phyloP scores from a whole-genome alignment of 2,113 vertebrate species.

The Ariopsis seemanni region DNA sequence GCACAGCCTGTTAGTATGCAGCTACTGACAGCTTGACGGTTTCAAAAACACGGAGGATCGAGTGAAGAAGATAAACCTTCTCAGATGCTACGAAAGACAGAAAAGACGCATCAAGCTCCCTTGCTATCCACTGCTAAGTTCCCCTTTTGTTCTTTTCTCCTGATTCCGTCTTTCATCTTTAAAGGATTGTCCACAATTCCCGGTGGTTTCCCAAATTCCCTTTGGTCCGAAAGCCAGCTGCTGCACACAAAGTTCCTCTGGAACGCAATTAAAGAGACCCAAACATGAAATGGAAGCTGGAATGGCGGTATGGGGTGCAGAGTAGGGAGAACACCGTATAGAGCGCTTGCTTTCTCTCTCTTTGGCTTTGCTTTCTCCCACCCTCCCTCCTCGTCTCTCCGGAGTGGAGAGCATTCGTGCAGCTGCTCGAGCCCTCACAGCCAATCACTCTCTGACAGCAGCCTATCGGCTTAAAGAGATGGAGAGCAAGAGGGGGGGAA shows the following conservation, averaged over 20 bases:
- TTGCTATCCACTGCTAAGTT: not conserved
- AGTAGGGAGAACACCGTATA: constrained; percentile 20
- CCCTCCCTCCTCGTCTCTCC: constrained; percentile 38
- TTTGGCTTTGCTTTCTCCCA: constrained; percentile 16
- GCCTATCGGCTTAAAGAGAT: constrained; percentile 48
- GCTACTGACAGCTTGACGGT: constrained; percentile 25
- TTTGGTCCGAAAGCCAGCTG: constrained; percentile 34
- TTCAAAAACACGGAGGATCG: not conserved
- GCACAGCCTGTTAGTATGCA: constrained; percentile 21
- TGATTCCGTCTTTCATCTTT: constrained; percentile 4
- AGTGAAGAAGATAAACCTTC: not conserved
- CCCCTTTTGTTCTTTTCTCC: constrained; percentile 27
- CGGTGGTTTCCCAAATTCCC: not conserved
- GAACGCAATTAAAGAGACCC: constrained; percentile 49
- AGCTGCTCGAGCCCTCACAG: constrained; percentile 46
- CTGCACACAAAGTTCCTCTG: constrained; percentile 36
- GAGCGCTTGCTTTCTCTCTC: constrained; percentile 21
- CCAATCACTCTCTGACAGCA: constrained; percentile 49
- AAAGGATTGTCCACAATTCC: constrained; percentile 34
- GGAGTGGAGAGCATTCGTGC: constrained; percentile 48
- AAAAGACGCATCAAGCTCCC: not conserved
- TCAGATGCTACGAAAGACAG: not conserved
- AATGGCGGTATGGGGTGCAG: constrained; percentile 10
- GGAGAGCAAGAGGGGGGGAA: constrained; percentile 35
- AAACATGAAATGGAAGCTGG: constrained; percentile 7